Percentiles rank a stretch among this genome's conserved stretches.
Conservation (phyloP, 2,888 invertebrate species). For the Parthenolecanium corni region DNA sequence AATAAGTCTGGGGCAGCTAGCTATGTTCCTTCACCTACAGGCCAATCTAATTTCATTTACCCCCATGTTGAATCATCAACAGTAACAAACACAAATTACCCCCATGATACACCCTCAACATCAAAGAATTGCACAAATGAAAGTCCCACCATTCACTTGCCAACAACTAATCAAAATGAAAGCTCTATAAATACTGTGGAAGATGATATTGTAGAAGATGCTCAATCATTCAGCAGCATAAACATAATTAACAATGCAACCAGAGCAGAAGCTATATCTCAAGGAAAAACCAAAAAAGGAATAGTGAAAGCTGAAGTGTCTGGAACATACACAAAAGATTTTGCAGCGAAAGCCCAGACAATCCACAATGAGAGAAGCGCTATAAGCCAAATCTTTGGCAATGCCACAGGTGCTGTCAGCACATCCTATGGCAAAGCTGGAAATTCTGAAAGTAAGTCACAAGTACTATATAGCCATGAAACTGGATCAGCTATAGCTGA, state of each 20-base stretch:
- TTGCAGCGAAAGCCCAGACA: constrained; percentile 48
- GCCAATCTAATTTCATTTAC: no score
- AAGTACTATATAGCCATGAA: constrained; percentile 63
- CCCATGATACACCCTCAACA: no score
- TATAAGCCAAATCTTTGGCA: constrained; percentile 34
- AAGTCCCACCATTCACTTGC: no score
- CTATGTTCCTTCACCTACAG: no score
- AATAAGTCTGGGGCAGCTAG: no score
- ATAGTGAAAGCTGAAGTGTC: constrained; percentile 66
- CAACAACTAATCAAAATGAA: no score
- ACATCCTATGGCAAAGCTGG: constrained; percentile 63
- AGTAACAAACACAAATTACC: no score
- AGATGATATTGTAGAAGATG: constrained; percentile 33
- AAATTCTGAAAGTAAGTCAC: constrained; percentile 66
- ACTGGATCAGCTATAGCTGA: constrained; percentile 65
- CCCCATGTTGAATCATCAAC: no score
- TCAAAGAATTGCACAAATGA: no score
- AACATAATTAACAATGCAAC: constrained; percentile 41
- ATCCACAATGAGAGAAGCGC: constrained; percentile 34
- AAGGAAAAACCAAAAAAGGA: constrained; percentile 61
- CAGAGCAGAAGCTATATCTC: constrained; percentile 61
- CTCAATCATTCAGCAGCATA: constrained; percentile 35
- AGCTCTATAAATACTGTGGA: no score
- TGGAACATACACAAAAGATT: constrained; percentile 66
- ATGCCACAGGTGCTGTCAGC: constrained; percentile 56